Evolutionary conservation across 2,888 invertebrate species (phyloP).

Genomic region (Troglohyphantes excavatus): DNA sequence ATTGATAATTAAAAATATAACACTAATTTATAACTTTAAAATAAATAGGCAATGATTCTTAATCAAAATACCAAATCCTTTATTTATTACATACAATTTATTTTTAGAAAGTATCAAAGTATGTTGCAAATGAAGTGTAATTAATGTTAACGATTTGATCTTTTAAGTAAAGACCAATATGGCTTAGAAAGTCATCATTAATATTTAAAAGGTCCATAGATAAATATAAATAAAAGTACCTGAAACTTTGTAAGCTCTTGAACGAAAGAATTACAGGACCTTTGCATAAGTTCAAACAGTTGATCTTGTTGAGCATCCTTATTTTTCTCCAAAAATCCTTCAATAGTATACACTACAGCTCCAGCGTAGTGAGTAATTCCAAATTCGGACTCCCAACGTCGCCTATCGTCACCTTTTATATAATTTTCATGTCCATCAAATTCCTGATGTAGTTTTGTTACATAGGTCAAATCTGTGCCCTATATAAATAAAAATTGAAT

Average conservation of each 20-base stretch:
- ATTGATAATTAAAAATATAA: too few relatives aligned
- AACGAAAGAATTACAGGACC: slow-evolving; percentile 91
- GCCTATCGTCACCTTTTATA: slow-evolving; percentile 91
- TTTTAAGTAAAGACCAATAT: too few relatives aligned
- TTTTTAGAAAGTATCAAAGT: too few relatives aligned
- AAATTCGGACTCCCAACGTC: slow-evolving; percentile 95
- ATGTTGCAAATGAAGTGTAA: not conserved
- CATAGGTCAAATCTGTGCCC: slow-evolving; percentile 93
- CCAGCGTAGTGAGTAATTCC: slow-evolving; percentile 95
- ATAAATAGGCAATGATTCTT: too few relatives aligned
- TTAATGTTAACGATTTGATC: too few relatives aligned
- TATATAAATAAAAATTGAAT: too few relatives aligned
- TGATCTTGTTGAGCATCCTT: slow-evolving; percentile 96
- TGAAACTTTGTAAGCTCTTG: slow-evolving; percentile 87
- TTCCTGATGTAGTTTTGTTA: slow-evolving; percentile 93
- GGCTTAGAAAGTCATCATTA: too few relatives aligned
- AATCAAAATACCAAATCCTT: too few relatives aligned
- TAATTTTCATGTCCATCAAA: slow-evolving; percentile 92
- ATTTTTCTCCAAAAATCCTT: slow-evolving; percentile 95
- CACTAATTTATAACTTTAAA: too few relatives aligned
- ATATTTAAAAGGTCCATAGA: slow-evolving; percentile 85
- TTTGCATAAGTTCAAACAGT: slow-evolving; percentile 93
- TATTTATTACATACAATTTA: too few relatives aligned
- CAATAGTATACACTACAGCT: slow-evolving; percentile 89
- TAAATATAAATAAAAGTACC: slow-evolving; percentile 72